phyloP scores from a whole-genome alignment of 2,113 vertebrate genomes.

The Plecotus auritus region DNA sequence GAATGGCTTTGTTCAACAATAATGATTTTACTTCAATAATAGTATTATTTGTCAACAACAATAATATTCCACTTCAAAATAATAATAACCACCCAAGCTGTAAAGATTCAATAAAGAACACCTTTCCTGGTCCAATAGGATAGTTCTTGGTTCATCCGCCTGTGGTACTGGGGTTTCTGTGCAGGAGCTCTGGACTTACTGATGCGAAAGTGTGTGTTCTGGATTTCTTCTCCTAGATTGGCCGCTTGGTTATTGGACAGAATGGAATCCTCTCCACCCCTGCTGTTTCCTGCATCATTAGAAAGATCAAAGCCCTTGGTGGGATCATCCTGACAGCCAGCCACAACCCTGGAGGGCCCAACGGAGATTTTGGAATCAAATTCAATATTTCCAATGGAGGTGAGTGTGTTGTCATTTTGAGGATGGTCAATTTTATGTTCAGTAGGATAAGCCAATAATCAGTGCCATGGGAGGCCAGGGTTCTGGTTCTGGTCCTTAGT shows the following conservation, averaged over 20 bases:
- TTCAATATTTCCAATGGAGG: constrained; percentile 98
- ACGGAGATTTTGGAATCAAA: constrained; percentile 97
- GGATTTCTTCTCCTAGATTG: constrained; percentile 85
- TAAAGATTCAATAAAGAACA: neutral
- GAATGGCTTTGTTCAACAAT: neutral
- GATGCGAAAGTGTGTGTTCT: neutral
- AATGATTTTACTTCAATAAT: neutral
- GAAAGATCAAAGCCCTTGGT: constrained; percentile 95
- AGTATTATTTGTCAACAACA: neutral
- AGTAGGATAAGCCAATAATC: neutral
- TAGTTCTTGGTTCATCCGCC: neutral
- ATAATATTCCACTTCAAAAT: neutral
- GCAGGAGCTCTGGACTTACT: neutral
- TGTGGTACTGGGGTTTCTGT: neutral
- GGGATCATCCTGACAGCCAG: constrained; percentile 98
- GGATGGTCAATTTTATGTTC: neutral
- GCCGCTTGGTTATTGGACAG: constrained; percentile 94
- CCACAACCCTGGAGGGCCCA: constrained; percentile 97
- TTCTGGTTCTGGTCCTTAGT: neutral
- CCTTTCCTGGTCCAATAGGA: neutral
- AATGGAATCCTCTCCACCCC: constrained; percentile 98
- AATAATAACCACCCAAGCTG: neutral
- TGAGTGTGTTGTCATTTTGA: constrained; percentile 65
- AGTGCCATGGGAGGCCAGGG: neutral
- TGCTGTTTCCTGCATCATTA: constrained; percentile 97